Evolutionary conservation across 1,140 invertebrate genomes (phyloP), one percentile per base, ranked within the genome.

Genomic region (Camponotus floridanus): DNA sequence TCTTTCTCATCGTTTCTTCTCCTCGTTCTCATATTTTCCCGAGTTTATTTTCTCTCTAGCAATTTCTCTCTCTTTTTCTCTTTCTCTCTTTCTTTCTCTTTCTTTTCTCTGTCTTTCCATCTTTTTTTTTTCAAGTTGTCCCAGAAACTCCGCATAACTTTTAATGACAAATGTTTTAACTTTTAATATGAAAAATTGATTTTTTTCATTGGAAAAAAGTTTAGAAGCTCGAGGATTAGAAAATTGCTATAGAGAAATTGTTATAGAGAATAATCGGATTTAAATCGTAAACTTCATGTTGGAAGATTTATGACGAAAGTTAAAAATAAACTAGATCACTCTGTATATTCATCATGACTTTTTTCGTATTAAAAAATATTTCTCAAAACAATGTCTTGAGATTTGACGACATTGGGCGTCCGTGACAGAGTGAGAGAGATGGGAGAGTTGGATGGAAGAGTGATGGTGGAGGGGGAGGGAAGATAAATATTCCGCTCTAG

Each of bases 21-120:
- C 7, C 36, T 5, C 36, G 33, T 59, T 59, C 31, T 62, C 73
- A 26, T 87, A 81, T 65, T 79, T 88, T 64, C 13, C n/a, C 31
- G 45, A 76, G 42, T 57, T 85, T 88, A 42, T 67, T 74, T 68
- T 73, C 8, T 31, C 65, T 76, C 31, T 21, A 13, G 13, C 13
- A 7, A 7, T 3, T 21, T 31, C 15, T 26, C 26, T 21, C 39
- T n/a, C n/a, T 5, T 13, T 85, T 8, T 61, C 7, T 68, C 13
- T 7, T 26, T 64, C 13, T 15, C 8, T 45, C n/a, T 18, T 11
- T 31, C 18, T 61, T 0, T n/a, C 5, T 18, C 7, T 21, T 8
- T 62, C 0, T n/a, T 2, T 18, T 11, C 26, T 5, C 2, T 2
- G 9, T 21, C 8, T 61, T 33, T n/a, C 6, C 15, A 7, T n/a